Percentiles rank a stretch among this genome's conserved stretches.
These are phyloP conservation scores for Buathra laborator DNA, from an alignment of 2,888 invertebrate genomes.

Conservation along the genomic window DNA sequence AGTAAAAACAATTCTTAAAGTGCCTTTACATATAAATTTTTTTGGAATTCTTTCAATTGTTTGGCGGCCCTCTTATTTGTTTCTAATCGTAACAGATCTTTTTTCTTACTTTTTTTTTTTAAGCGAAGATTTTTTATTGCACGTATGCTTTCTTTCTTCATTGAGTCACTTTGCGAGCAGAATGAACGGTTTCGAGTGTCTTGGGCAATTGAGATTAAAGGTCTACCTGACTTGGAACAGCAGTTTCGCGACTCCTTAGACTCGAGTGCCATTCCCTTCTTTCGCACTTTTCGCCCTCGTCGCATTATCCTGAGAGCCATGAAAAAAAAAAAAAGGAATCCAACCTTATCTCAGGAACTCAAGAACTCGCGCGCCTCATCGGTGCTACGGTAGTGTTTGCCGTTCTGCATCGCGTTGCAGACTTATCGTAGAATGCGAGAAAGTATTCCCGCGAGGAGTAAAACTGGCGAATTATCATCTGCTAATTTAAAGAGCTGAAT, in stretches of 20 bases:
- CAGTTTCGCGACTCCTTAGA: constrained; percentile 20
- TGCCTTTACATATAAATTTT: too few species aligned
- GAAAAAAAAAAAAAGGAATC: constrained; percentile 16
- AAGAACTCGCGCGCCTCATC: constrained; percentile 13
- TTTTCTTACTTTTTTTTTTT: too few species aligned
- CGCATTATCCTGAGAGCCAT: constrained; percentile 30
- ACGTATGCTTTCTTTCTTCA: constrained; percentile 11
- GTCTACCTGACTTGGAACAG: constrained; percentile 45
- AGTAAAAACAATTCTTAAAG: too few species aligned
- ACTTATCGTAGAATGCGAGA: neutral
- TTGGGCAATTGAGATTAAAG: constrained; percentile 62
- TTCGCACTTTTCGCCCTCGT: constrained; percentile 11
- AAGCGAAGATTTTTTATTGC: neutral
- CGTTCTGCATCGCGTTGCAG: neutral
- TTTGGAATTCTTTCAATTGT: neutral
- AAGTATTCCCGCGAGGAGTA: neutral
- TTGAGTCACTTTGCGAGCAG: constrained; percentile 43
- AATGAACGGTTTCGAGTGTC: constrained; percentile 45
- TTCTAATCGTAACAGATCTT: neutral
- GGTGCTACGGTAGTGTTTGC: constrained; percentile 41
- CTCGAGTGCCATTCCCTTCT: neutral
- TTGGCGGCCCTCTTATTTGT: neutral
- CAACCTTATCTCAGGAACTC: constrained; percentile 48
- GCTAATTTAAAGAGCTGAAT: too few species aligned
- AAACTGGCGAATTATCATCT: neutral